A percentile compares a stretch with the other conserved stretches of the same genome.
phyloP scores from a whole-genome alignment of 2,888 invertebrate genomes.

The Acrobasis repandana region DNA sequence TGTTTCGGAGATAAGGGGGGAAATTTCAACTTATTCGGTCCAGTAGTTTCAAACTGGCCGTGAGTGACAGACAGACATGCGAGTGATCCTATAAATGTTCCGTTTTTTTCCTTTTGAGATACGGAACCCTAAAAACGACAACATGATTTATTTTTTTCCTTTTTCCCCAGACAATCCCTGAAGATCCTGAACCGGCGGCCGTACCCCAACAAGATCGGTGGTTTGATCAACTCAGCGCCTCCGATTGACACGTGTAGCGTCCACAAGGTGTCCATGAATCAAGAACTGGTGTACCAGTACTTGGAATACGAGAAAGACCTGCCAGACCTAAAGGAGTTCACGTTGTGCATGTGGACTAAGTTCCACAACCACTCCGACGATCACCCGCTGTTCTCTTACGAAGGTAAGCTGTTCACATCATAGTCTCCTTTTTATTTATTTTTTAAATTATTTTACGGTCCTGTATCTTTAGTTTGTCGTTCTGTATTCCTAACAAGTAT shows the following conservation, averaged over 20 bases:
- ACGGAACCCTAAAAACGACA: too few species aligned
- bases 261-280: constrained; percentile 87
- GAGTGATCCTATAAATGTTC: too few species aligned
- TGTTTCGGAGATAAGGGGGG: too few species aligned
- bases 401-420: constrained; percentile 86
- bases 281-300: constrained; percentile 87
- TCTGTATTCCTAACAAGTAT: too few species aligned
- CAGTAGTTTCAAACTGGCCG: too few species aligned
- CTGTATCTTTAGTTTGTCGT: too few species aligned
- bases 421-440: too few species aligned
- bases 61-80: too few species aligned
- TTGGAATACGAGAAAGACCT: constrained; percentile 88
- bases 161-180: constrained; percentile 50
- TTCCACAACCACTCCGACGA: constrained; percentile 92
- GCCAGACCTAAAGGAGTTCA: constrained; percentile 91
- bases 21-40: too few species aligned
- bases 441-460: too few species aligned
- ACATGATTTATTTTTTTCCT: too few species aligned
- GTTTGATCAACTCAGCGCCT: constrained; percentile 38
- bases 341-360: constrained; percentile 92
- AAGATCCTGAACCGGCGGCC: constrained; percentile 69
- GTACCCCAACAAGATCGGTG: constrained; percentile 50
- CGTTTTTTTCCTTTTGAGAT: too few species aligned
- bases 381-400: constrained; percentile 92
- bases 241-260: constrained; percentile 84